Conservation (phyloP, 2,113 vertebrate species). For the Telmatochromis sp. region DNA sequence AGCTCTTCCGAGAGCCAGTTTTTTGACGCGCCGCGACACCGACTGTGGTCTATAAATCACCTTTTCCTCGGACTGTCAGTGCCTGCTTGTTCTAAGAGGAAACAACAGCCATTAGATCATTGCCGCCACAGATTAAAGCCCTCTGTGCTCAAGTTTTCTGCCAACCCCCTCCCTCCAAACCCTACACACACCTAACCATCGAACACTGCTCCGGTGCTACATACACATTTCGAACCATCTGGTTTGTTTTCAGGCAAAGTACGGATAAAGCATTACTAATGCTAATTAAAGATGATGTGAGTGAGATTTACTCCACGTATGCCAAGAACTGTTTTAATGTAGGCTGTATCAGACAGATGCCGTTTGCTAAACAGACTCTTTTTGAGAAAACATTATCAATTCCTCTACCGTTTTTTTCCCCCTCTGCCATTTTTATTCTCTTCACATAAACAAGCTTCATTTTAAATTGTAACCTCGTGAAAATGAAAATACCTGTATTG, state of each 20-base stretch:
- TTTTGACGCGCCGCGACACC: slow-evolving; percentile 42
- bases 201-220: slow-evolving; percentile 9
- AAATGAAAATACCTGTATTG: not conserved
- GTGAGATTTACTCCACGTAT: slow-evolving; percentile 27
- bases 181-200: not conserved
- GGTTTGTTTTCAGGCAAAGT: slow-evolving; percentile 48
- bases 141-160: slow-evolving; percentile 37
- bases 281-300: slow-evolving; percentile 56
- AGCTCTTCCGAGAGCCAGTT: slow-evolving; percentile 9
- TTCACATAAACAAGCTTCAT: not conserved
- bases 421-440: not conserved
- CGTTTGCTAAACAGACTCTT: slow-evolving; percentile 16
- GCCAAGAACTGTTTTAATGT: slow-evolving; percentile 29
- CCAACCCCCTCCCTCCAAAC: slow-evolving; percentile 2
- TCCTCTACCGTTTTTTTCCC: not conserved
- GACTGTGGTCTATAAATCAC: slow-evolving; percentile 68
- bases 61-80: slow-evolving; percentile 58
- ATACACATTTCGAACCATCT: slow-evolving; percentile 49
- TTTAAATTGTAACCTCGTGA: not conserved
- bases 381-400: not conserved
- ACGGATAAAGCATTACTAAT: slow-evolving; percentile 51
- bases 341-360: slow-evolving; percentile 25
- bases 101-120: slow-evolving; percentile 74
- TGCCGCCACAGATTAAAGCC: slow-evolving; percentile 46
- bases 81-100: slow-evolving; percentile 57